Evolutionary conservation across 1,140 invertebrate genomes (phyloP), one percentile per base, ranked within the genome.

Genomic region (Cotesia glomerata): DNA sequence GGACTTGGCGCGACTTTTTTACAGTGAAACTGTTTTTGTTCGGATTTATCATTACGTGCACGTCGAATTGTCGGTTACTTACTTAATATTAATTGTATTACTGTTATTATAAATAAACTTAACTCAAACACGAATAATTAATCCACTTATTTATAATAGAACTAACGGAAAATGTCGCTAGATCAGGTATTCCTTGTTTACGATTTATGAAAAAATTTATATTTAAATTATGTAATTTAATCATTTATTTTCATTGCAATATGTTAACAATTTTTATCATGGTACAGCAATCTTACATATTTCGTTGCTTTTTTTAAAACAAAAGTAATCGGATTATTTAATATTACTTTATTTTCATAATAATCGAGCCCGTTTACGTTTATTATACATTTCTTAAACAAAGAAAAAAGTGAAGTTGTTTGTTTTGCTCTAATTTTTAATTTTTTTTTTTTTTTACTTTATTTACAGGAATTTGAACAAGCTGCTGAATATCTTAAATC

Each of bases 401-500:
- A 51, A 51, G 26, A 26, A 26, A 26, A 26, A 26, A 26, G 1
- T 26, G 2, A 26, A 3, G 26, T 26, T 26, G 26, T 26, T 26
- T 26, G 1, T 56, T 14, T 56, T 56, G 4, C 16, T 4, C 13
- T 56, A 56, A 5, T 56, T 56, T 14, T 18, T 36, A n/a, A n/a
- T 36, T 64, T n/a, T 39, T 45, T 45, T n/a, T n/a, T n/a, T n/a
- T 39, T 39, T 39, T 39, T 8, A 45, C 7, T 45, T 64, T 36
- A 8, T 64, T n/a, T 4, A 52, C 79, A 97, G 94, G 89, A 91
- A 90, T 98, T 98, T 86, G 89, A 93, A 49, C 89, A 89, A 80
- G 94, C 95, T 59, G 93, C 93, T 69, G 93, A 93, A 71, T 89
- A 91, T 71, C 92, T 95, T 0, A 97, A 95, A 87, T 89, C 90